Evolutionary conservation across 2,888 invertebrate genomes (phyloP).

Genomic region (Linnaemya tessellans): DNA sequence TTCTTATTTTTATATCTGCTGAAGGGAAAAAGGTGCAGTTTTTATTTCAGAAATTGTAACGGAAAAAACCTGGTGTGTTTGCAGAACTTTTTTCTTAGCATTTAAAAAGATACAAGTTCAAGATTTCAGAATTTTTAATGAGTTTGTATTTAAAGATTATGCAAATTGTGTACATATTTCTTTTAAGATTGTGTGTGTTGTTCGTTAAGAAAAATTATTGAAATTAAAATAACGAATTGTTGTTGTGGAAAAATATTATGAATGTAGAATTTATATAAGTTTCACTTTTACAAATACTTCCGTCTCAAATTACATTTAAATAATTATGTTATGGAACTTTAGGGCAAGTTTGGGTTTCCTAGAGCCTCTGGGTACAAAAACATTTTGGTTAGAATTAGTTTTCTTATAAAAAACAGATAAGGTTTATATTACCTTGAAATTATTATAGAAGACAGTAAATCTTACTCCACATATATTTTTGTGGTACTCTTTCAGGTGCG

Average conservation of each 20-base stretch:
- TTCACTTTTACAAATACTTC: not conserved
- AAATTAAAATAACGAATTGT: not conserved
- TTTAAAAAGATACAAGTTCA: slow-evolving; percentile 10
- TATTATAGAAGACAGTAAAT: no score
- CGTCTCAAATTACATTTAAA: no score
- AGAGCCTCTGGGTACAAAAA: no score
- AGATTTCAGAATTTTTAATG: slow-evolving; percentile 35
- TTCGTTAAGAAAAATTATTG: not conserved
- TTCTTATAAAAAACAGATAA: no score
- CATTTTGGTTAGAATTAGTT: no score
- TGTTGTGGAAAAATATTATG: slow-evolving; percentile 20
- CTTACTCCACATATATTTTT: no score
- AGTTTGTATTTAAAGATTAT: slow-evolving; percentile 22
- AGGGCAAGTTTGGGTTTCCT: no score
- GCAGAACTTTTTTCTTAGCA: not conserved
- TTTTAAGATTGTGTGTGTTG: not conserved
- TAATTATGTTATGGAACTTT: no score
- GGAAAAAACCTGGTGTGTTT: not conserved
- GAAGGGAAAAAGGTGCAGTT: not conserved
- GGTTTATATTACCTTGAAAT: no score
- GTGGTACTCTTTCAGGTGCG: no score
- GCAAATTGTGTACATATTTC: slow-evolving; percentile 7
- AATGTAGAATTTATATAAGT: not conserved
- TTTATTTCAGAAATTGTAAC: not conserved
- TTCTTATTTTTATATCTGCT: not conserved